These are phyloP conservation scores for Rhizomys pruinosus DNA, from an alignment of 2,113 vertebrate species.

Conservation along the genomic window DNA sequence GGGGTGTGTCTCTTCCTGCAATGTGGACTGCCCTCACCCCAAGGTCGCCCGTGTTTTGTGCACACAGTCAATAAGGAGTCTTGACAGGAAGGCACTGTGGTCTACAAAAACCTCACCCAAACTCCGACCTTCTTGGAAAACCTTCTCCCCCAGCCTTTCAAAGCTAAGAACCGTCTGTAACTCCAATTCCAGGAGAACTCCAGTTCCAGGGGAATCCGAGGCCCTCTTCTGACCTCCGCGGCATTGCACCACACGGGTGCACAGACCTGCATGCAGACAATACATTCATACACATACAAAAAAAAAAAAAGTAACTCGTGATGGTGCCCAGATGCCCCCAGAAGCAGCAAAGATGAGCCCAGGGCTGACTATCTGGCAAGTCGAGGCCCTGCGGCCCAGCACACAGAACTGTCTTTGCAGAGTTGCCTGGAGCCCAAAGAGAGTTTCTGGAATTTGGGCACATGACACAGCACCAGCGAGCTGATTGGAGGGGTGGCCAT, in stretches of 20 bases:
- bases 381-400: neutral
- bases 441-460: conserved; percentile 50
- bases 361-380: neutral
- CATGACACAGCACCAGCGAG: neutral
- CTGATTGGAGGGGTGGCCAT: neutral
- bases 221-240: too few species aligned
- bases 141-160: neutral
- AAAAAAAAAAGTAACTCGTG: neutral
- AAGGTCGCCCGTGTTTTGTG: neutral
- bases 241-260: too few species aligned
- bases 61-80: neutral
- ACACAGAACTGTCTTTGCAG: neutral
- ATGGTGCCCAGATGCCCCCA: conserved; percentile 23
- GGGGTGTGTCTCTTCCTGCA: neutral
- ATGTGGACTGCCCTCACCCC: too few species aligned
- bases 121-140: conserved; percentile 6
- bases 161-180: too few species aligned
- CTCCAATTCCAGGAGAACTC: too few species aligned
- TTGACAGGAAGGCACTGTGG: neutral
- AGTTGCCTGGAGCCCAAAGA: neutral
- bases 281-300: too few species aligned
- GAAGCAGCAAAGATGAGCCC: neutral
- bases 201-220: too few species aligned
- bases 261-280: too few species aligned
- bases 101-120: neutral